These are phyloP conservation scores for Gadus chalcogrammus DNA, from an alignment of 2,113 vertebrate genomes.

Conservation along the genomic window DNA sequence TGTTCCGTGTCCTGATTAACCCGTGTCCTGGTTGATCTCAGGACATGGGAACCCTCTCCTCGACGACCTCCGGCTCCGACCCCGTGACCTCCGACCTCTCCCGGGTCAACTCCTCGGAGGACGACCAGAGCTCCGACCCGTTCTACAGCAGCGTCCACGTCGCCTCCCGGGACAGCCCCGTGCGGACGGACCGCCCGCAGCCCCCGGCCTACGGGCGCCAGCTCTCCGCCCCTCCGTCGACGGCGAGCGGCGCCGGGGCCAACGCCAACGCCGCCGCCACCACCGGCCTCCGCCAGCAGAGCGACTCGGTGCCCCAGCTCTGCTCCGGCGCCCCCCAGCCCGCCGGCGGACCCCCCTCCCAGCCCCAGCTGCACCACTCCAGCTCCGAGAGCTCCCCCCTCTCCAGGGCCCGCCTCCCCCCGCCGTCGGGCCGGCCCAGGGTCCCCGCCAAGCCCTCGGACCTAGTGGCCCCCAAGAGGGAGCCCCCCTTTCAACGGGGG, in stretches of 20 bases:
- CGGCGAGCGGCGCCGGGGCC: too few species aligned
- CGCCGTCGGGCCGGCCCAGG: constrained; percentile 51
- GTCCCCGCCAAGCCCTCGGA: constrained; percentile 52
- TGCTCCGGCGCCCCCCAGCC: constrained; percentile 13
- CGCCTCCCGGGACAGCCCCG: constrained; percentile 13
- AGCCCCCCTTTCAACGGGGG: not conserved
- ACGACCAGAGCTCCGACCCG: constrained; percentile 37
- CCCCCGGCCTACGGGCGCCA: constrained; percentile 56
- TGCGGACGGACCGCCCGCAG: constrained; percentile 34
- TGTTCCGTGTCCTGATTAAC: not conserved
- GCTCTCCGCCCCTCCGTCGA: constrained; percentile 38
- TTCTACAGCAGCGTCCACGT: constrained; percentile 41
- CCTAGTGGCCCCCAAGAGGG: constrained; percentile 13
- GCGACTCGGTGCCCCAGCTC: constrained; percentile 33
- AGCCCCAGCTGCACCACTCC: constrained; percentile 31
- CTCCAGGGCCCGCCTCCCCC: constrained; percentile 41
- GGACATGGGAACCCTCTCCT: constrained; percentile 54
- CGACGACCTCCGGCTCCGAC: constrained; percentile 52
- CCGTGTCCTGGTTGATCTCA: constrained; percentile 11
- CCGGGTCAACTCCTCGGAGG: constrained; percentile 58
- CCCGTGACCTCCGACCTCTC: constrained; percentile 52
- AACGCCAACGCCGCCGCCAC: too few species aligned
- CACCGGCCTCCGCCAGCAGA: too few species aligned
- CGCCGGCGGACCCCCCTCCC: constrained; percentile 12
- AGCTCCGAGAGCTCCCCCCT: constrained; percentile 49